Evolutionary conservation across 2,888 invertebrate species (phyloP).

Genomic region (Byasa hedistus): DNA sequence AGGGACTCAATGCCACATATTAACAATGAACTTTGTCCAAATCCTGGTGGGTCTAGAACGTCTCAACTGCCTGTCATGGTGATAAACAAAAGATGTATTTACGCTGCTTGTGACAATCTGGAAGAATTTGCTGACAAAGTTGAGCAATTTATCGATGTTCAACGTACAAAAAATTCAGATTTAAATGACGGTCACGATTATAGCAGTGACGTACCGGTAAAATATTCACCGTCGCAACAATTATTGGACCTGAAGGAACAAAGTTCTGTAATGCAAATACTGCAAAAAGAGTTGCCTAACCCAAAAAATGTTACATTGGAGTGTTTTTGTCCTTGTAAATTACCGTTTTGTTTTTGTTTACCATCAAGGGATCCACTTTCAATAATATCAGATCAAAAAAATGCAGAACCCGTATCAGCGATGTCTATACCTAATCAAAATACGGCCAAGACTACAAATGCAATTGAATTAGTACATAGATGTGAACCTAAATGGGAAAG

Average conservation of each 20-base stretch:
- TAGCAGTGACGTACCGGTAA: constrained; percentile 51
- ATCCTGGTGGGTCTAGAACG: constrained; percentile 56
- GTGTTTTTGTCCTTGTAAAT: constrained; percentile 49
- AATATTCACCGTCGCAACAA: constrained; percentile 47
- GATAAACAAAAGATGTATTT: constrained; percentile 62
- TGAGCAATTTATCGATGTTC: constrained; percentile 50
- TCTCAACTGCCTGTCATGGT: constrained; percentile 63
- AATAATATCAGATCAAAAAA: constrained; percentile 21
- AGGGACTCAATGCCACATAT: constrained; percentile 51
- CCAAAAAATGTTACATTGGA: constrained; percentile 44
- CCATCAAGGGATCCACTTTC: constrained; percentile 33
- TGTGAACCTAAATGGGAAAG: constrained; percentile 65
- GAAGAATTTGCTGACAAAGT: constrained; percentile 56
- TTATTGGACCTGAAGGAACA: constrained; percentile 53
- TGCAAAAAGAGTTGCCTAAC: constrained; percentile 60
- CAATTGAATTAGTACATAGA: constrained; percentile 47
- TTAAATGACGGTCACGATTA: constrained; percentile 54
- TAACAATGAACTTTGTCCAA: constrained; percentile 56
- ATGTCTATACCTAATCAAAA: constrained; percentile 39
- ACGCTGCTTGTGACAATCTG: constrained; percentile 66
- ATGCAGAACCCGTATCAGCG: constrained; percentile 9
- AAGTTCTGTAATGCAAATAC: constrained; percentile 63
- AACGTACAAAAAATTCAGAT: constrained; percentile 49
- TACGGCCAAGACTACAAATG: neutral
- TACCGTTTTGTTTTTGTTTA: constrained; percentile 55